Evolutionary conservation across 2,888 invertebrate genomes (phyloP).

Genomic region (Aphelenchoides bicaudatus): DNA sequence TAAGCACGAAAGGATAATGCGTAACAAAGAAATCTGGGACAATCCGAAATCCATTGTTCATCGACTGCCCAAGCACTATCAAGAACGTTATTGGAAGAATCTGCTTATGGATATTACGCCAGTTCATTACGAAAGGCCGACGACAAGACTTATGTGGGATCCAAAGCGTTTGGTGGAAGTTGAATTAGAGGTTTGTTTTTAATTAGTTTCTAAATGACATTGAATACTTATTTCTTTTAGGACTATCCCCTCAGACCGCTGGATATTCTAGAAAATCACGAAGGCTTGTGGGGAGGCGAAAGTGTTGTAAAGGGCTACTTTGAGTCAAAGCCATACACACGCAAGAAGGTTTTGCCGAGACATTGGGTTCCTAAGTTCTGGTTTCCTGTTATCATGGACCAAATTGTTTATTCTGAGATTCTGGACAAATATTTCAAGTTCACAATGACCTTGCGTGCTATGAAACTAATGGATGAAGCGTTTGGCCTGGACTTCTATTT

Average conservation of each 20-base stretch:
- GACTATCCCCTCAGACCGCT: slow-evolving; percentile 68
- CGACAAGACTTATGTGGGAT: slow-evolving; percentile 41
- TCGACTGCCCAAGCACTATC: slow-evolving; percentile 54
- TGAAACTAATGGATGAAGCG: slow-evolving; percentile 79
- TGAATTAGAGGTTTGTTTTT: slow-evolving; percentile 38
- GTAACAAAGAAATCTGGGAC: slow-evolving; percentile 58
- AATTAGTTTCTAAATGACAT: slow-evolving; percentile 11
- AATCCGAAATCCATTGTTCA: slow-evolving; percentile 55
- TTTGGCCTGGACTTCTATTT: slow-evolving; percentile 92
- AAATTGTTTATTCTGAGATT: slow-evolving; percentile 71
- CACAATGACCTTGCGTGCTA: slow-evolving; percentile 77
- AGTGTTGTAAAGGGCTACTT: slow-evolving; percentile 80
- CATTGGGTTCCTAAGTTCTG: slow-evolving; percentile 76
- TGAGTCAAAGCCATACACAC: slow-evolving; percentile 49
- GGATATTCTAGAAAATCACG: slow-evolving; percentile 75
- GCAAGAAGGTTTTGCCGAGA: slow-evolving; percentile 56
- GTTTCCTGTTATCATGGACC: slow-evolving; percentile 76
- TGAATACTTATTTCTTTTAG: slow-evolving; percentile 24
- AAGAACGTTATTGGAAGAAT: slow-evolving; percentile 52
- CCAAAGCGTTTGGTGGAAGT: slow-evolving; percentile 40
- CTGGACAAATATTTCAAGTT: slow-evolving; percentile 63
- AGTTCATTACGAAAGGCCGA: slow-evolving; percentile 62
- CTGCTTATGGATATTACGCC: slow-evolving; percentile 59
- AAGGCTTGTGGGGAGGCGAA: slow-evolving; percentile 95
- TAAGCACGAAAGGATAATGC: slow-evolving; percentile 50